A percentile compares a stretch with the other conserved stretches of the same genome.
phyloP scores from a whole-genome alignment of 1,140 invertebrate genomes.

The Lepidurus couesii region DNA sequence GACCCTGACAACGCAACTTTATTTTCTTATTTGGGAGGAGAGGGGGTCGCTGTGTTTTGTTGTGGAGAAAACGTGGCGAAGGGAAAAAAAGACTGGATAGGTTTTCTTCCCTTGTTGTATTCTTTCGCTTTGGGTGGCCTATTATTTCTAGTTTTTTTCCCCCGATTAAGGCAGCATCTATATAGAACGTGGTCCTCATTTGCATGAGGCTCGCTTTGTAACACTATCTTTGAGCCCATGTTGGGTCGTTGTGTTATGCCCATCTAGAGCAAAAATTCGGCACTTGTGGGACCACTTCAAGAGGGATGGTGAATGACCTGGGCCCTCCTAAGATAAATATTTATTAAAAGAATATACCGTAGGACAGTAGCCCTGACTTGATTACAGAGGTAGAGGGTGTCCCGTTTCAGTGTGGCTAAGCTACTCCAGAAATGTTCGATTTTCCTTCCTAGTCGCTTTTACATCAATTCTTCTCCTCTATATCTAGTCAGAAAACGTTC shows the following conservation, averaged over 20 bases:
- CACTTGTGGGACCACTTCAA: constrained; percentile 1
- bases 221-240: background rate
- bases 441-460: background rate
- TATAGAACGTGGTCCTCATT: constrained; percentile 2
- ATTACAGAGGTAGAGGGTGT: background rate
- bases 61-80: background rate
- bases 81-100: constrained; percentile 2
- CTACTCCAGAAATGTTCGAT: background rate
- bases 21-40: too few relatives aligned
- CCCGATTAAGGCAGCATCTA: background rate
- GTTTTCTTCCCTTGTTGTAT: constrained; percentile 2
- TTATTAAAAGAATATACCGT: background rate
- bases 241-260: background rate
- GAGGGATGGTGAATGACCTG: background rate
- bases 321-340: background rate
- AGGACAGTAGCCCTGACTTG: background rate
- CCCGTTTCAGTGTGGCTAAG: background rate
- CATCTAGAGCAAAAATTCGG: constrained; percentile 10
- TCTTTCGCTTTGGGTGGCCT: constrained; percentile 6
- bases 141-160: constrained; percentile 1
- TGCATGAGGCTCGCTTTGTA: background rate
- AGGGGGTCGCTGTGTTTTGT: too few relatives aligned
- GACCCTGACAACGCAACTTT: too few relatives aligned
- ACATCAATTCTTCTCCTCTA: too few relatives aligned
- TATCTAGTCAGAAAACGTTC: too few relatives aligned